Conservation (phyloP, 2,113 vertebrate genomes). For the Bos taurus region DNA sequence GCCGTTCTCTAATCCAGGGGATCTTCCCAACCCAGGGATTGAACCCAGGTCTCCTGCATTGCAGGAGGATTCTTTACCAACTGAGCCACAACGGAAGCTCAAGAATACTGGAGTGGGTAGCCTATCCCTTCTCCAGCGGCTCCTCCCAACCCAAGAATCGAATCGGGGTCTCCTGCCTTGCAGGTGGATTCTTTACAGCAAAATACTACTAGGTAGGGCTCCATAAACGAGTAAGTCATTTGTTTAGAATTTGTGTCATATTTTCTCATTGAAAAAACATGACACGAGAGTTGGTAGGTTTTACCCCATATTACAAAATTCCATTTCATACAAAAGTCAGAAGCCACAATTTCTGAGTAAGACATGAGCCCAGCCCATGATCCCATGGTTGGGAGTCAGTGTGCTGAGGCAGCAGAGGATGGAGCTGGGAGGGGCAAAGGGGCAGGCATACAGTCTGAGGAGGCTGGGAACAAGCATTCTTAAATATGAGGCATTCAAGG, state of each 20-base stretch:
- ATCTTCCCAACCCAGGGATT: background rate
- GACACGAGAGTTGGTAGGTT: background rate
- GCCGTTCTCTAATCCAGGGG: background rate
- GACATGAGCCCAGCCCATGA: background rate
- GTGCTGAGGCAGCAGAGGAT: too few species aligned
- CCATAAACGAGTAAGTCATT: background rate
- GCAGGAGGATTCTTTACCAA: background rate
- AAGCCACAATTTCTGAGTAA: background rate
- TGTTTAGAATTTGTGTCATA: background rate
- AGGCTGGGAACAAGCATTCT: background rate
- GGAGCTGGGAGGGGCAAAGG: fast-evolving
- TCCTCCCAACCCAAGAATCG: background rate
- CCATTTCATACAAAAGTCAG: background rate
- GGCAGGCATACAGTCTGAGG: background rate
- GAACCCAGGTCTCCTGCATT: background rate
- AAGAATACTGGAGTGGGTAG: background rate
- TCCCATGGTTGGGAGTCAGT: background rate
- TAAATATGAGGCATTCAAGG: background rate
- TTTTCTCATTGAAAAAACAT: background rate
- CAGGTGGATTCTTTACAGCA: background rate
- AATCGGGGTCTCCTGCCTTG: background rate
- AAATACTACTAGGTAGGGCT: background rate
- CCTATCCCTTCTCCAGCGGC: background rate
- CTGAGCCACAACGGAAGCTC: background rate
- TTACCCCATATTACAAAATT: background rate